Conservation (phyloP, 2,888 invertebrate species). For the Tineola bisselliella region DNA sequence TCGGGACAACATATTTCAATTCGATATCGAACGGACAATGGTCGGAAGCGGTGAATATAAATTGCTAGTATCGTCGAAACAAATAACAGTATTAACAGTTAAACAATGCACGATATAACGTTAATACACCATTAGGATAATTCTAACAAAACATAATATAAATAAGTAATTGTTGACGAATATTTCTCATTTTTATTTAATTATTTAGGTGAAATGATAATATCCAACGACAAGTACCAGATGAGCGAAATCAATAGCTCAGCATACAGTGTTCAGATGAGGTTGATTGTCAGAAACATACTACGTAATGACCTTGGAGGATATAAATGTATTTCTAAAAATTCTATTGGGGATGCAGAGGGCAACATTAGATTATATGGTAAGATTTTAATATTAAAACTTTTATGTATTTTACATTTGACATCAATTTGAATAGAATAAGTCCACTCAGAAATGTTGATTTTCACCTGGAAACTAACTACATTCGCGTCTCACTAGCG, state of each 20-base stretch:
- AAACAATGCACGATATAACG: constrained; percentile 14
- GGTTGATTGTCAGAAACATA: constrained; percentile 77
- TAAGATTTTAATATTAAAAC: constrained; percentile 47
- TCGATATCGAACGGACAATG: constrained; percentile 59
- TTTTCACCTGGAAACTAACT: background rate
- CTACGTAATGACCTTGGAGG: constrained; percentile 83
- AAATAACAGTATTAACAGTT: constrained; percentile 29
- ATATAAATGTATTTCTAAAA: constrained; percentile 92
- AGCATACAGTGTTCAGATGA: constrained; percentile 87
- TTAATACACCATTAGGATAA: background rate
- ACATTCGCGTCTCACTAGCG: background rate
- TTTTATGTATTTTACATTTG: background rate
- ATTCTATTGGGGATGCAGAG: constrained; percentile 91
- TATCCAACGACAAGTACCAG: constrained; percentile 84
- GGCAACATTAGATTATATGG: constrained; percentile 90
- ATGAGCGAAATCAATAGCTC: constrained; percentile 84
- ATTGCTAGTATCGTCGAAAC: constrained; percentile 46
- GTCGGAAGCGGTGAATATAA: constrained; percentile 63
- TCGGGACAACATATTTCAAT: constrained; percentile 63
- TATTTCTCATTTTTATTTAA: background rate
- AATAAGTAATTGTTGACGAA: too few relatives aligned
- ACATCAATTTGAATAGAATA: too few relatives aligned
- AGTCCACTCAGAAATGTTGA: too few relatives aligned
- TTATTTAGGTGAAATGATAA: constrained; percentile 86
- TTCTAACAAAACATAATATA: background rate